Conservation (phyloP, 2,888 invertebrate species). For the Caenorhabditis uteleia region DNA sequence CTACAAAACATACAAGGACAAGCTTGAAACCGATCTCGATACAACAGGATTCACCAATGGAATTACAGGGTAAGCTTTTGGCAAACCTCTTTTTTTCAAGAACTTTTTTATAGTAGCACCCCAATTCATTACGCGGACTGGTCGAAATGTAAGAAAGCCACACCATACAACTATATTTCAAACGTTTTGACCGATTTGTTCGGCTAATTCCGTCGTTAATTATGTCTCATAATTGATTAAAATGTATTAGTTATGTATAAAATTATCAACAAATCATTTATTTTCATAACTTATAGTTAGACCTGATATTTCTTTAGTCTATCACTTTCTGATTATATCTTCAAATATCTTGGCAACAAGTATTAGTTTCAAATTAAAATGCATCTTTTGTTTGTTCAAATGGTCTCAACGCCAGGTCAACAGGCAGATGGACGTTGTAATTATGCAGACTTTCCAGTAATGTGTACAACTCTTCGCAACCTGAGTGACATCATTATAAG, state of each 20-base stretch:
- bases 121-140: slow-evolving; percentile 54
- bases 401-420: slow-evolving; percentile 92
- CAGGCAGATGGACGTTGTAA: slow-evolving; percentile 89
- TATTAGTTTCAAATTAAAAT: slow-evolving; percentile 78
- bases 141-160: slow-evolving; percentile 51
- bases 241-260: no score
- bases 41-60: slow-evolving; percentile 53
- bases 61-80: slow-evolving; percentile 44
- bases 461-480: slow-evolving; percentile 91
- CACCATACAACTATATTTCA: slow-evolving; percentile 47
- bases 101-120: slow-evolving; percentile 30
- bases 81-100: no score
- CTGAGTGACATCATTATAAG: slow-evolving; percentile 72
- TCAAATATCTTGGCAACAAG: no score
- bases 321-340: no score
- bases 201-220: no score
- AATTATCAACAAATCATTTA: no score
- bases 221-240: no score
- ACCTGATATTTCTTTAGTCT: no score
- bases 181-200: slow-evolving; percentile 54
- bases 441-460: slow-evolving; percentile 86
- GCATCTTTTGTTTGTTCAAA: slow-evolving; percentile 97
- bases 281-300: no score
- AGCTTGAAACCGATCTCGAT: slow-evolving; percentile 45
- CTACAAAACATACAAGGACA: slow-evolving; percentile 46